A percentile compares a stretch with the other conserved stretches of the same genome.
These are phyloP conservation scores for Tyria jacobaeae DNA, from an alignment of 2,888 invertebrate genomes.

Conservation along the genomic window DNA sequence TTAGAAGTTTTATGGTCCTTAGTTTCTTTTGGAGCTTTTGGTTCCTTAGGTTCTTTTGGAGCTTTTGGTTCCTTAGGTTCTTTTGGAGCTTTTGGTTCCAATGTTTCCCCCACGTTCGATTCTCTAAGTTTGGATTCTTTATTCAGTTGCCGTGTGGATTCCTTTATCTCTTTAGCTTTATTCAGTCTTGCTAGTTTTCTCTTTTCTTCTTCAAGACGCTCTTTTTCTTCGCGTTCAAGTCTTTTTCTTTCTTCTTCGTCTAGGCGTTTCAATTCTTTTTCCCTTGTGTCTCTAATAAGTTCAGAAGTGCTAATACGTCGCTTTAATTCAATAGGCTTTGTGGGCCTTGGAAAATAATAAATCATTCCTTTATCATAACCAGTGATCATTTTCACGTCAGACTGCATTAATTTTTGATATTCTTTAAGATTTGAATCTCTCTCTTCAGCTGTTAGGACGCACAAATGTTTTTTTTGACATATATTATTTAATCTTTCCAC, in stretches of 20 bases:
- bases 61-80: neutral
- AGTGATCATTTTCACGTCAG: neutral
- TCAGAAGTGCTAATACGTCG: constrained; percentile 6
- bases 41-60: neutral
- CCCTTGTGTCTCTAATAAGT: constrained; percentile 6
- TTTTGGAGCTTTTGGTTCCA: neutral
- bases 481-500: neutral
- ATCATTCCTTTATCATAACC: constrained; percentile 8
- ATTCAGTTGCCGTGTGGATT: neutral
- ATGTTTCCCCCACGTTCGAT: neutral
- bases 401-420: constrained; percentile 9
- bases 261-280: neutral
- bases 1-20: neutral
- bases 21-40: neutral
- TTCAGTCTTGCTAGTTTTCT: neutral
- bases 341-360: constrained; percentile 7
- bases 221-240: neutral
- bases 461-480: neutral
- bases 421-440: constrained; percentile 5
- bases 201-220: constrained; percentile 3
- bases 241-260: neutral
- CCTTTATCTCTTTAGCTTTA: neutral
- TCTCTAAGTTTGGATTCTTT: neutral
- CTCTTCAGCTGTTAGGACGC: neutral
- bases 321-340: constrained; percentile 5